phyloP scores from a whole-genome alignment of 2,113 vertebrate species.

The Mohoua ochrocephala region DNA sequence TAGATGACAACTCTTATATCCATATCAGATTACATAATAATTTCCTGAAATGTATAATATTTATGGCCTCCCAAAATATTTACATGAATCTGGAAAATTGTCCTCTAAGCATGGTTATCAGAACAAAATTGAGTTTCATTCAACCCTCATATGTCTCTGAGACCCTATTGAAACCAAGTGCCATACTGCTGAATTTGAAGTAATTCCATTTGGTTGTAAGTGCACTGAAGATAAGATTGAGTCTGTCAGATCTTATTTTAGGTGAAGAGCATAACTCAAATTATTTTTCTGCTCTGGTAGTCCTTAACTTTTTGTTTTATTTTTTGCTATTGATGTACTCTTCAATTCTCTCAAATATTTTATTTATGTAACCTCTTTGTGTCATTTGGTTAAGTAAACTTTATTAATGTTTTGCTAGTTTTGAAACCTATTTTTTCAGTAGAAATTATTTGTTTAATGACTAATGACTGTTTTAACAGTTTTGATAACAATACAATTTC shows the following conservation, averaged over 20 bases:
- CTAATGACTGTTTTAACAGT: neutral
- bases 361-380: neutral
- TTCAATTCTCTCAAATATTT: neutral
- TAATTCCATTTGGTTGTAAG: slow-evolving; percentile 21
- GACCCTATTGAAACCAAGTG: neutral
- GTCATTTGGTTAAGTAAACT: neutral
- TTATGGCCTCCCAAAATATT: neutral
- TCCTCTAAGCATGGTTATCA: neutral
- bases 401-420: neutral
- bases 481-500: neutral
- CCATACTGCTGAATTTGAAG: neutral
- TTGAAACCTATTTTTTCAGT: neutral
- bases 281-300: neutral
- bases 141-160: neutral
- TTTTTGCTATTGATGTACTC: neutral
- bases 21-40: neutral
- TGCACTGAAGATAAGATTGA: slow-evolving; percentile 10
- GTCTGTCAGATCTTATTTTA: slow-evolving; percentile 28
- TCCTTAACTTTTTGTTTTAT: neutral
- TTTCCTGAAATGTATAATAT: neutral
- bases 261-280: slow-evolving; percentile 2
- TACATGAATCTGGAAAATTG: neutral
- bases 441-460: neutral
- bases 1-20: neutral
- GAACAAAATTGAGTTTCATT: slow-evolving; percentile 9